A percentile compares a stretch with the other conserved stretches of the same genome.
phyloP scores from a whole-genome alignment of 1,140 invertebrate genomes.

The Hyles euphorbiae region DNA sequence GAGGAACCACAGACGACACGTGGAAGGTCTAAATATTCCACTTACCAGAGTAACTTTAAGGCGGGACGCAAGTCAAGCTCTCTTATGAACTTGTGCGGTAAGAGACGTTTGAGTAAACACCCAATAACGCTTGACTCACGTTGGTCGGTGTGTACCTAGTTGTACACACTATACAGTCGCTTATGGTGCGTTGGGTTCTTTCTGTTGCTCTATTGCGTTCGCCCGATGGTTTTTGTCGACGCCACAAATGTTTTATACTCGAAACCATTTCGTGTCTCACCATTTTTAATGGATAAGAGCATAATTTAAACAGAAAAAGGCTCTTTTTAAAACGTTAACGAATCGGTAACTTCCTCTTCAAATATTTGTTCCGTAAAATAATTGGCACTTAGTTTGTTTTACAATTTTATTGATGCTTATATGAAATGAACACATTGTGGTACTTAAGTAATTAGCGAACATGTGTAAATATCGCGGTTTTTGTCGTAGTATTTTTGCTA shows the following conservation, averaged over 20 bases:
- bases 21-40: slow-evolving; percentile 88
- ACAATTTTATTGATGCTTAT: too few species aligned
- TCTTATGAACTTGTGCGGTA: slow-evolving; percentile 95
- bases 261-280: too few species aligned
- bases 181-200: slow-evolving; percentile 60
- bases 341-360: too few species aligned
- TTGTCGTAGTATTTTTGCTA: too few species aligned
- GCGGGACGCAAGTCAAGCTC: slow-evolving; percentile 91
- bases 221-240: slow-evolving; percentile 16
- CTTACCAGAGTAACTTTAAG: slow-evolving; percentile 88
- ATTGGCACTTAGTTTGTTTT: too few species aligned
- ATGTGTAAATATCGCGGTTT: too few species aligned
- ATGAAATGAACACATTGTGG: too few species aligned
- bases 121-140: slow-evolving; percentile 53
- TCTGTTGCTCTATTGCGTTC: slow-evolving; percentile 40
- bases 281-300: too few species aligned
- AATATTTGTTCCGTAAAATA: too few species aligned
- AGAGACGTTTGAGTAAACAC: slow-evolving; percentile 75
- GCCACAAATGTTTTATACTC: background rate
- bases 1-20: slow-evolving; percentile 83
- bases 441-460: too few species aligned
- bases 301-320: too few species aligned
- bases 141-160: slow-evolving; percentile 25
- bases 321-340: too few species aligned
- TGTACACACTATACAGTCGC: slow-evolving; percentile 31